Base-by-base conservation (phyloP, 2,113 vertebrate species). In the Sinocyclocheilus maitianheensis region DNA sequence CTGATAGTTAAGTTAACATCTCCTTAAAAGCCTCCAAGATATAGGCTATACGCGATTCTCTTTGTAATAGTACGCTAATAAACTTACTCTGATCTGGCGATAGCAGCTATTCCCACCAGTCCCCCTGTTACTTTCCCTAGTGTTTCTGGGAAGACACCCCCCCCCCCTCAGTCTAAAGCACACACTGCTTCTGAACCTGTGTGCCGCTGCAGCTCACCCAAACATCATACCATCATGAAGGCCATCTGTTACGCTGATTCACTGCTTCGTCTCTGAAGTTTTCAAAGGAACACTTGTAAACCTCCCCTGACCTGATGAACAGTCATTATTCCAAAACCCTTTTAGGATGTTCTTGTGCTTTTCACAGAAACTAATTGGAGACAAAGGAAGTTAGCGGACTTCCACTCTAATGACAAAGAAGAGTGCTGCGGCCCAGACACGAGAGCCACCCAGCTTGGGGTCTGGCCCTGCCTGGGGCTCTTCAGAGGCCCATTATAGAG, bases 351-450 rank as follows among this genome's bases (percentile, higher is more conserved):
- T 91, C 92, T 90, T 85, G 58, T 67, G 55, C 89, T 91, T 91
- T 90, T 93, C 91, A 90, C 89, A 93, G 90, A 94, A 92, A 91
- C 93, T 95, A 95, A 94, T 95, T 94, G 93, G 90, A 95, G 93
- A 94, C 94, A 93, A 94, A 94, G 89, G 91, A 93, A 92, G 87
- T 86, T 65, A 85, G 84, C 86, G 26, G 76, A 88, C 92, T 92
- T 92, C 92, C 92, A 89, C 84, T 77, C 13, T 89, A 90, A 89
- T 87, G 88, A 90, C 85, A 90, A 87, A 90, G 89, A 85, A 82
- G 84, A 65, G 65, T 62, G 58, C 18, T 48, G 30, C 37, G 79
- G 83, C 62, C 82, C 83, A 72, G 89, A 87, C 81, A 86, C 11
- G 79, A 90, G 83, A 88, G 85, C 87, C 85, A 85, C 90, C 88